Conservation (phyloP, 2,797 vertebrate genomes). For the Poeciliopsis turneri region DNA sequence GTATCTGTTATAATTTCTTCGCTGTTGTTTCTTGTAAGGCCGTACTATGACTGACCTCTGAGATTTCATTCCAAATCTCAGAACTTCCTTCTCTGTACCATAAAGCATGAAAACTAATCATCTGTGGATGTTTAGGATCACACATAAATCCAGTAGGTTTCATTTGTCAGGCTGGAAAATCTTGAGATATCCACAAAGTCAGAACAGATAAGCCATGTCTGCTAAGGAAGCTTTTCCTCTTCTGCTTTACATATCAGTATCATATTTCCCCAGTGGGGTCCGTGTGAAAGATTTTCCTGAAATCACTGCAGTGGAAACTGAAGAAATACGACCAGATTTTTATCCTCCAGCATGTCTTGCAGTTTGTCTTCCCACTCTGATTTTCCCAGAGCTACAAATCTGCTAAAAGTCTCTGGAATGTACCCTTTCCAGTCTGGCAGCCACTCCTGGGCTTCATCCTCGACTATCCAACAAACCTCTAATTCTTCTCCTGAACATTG, state of each 20-base stretch:
- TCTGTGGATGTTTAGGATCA: conserved; percentile 7
- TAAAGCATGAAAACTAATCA: not conserved
- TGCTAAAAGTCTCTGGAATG: conserved; percentile 44
- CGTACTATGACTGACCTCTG: not conserved
- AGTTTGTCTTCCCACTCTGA: conserved; percentile 19
- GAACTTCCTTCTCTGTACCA: not conserved
- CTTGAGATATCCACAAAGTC: conserved; percentile 13
- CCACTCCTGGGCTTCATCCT: conserved; percentile 17
- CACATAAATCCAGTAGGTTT: not conserved
- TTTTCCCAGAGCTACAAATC: conserved; percentile 55
- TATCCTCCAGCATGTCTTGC: conserved; percentile 53
- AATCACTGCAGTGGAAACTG: conserved; percentile 52
- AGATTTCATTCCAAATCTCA: not conserved
- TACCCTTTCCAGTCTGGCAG: conserved; percentile 34
- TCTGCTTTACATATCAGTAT: conserved; percentile 37
- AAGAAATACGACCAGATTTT: conserved; percentile 69
- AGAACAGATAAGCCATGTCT: conserved; percentile 16
- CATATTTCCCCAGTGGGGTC: conserved; percentile 25
- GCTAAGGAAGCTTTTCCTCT: conserved; percentile 9
- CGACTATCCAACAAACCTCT: conserved; percentile 19
- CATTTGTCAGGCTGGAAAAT: conserved; percentile 12
- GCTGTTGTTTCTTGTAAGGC: not conserved
- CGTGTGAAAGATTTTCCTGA: conserved; percentile 47
- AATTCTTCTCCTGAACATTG: conserved; percentile 27
- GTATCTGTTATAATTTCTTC: not conserved